Base-by-base conservation (phyloP, 2,888 invertebrate species). In the Dorcus hopei region DNA sequence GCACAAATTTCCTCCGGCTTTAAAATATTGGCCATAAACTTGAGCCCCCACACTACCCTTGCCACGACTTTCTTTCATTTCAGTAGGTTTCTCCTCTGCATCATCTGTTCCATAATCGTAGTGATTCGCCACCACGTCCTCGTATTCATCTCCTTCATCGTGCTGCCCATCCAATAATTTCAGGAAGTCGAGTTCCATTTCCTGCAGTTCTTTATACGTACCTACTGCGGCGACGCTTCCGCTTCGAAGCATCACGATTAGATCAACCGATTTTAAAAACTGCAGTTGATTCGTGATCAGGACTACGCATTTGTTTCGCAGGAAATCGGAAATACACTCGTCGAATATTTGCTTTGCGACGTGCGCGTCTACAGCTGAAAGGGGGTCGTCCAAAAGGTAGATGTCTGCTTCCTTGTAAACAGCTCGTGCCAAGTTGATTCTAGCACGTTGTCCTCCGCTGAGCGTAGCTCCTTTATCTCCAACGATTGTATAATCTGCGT, bases 241-340 rank as follows among this genome's bases (percentile, higher is more conserved):
- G 66, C 81, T 81, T 69, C 81, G 81, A 43, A 83, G 67, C 49
- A 86, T 75, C 23, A 86, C 72, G 49, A 84, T 83, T 79, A 82
- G 74, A 52, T 80, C 74, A 16, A 80, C 77, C 41, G 83, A 80
- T 67, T 85, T 86, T 7, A 90, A 79, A 66, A 90, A 92, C 74
- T 94, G 93, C 52, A 93, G 77, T 74, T 94, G 94, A 80, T 95
- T 93, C 0, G 93, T 94, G 3, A 92, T 88, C 55, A 93, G 78
- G 49, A 93, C 81, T 0, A 89, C 85, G 7, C 90, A 88, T 73
- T 89, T 88, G n/a, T 83, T 81, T 43, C 80, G 80, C 56, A 93
- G 76, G 67, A 81, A 82, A 69, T 77, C 79, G 54, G 71, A 77
- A 41, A 89, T 84, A 68, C 88, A 90, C 72, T 83, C 82, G 65